Conservation (phyloP, 2,113 vertebrate species). For the Pterophyllum scalare region DNA sequence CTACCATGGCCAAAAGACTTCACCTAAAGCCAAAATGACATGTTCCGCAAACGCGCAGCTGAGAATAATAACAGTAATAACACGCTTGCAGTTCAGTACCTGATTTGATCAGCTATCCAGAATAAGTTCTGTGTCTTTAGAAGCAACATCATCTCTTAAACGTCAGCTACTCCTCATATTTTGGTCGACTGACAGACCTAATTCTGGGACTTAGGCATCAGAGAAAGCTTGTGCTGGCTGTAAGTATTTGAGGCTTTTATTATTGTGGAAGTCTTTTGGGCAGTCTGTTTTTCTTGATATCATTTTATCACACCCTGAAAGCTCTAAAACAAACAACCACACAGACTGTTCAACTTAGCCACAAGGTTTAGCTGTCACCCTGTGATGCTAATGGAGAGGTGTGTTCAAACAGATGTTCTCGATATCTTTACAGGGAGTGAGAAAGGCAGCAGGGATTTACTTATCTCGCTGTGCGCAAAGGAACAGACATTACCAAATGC, state of each 20-base stretch:
- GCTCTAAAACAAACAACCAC: constrained; percentile 17
- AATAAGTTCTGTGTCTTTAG: constrained; percentile 2
- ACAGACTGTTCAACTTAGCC: constrained; percentile 13
- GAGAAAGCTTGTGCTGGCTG: not conserved
- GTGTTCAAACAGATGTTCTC: constrained; percentile 58
- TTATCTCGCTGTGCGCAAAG: constrained; percentile 16
- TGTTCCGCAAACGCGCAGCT: constrained; percentile 37
- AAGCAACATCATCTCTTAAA: constrained; percentile 34
- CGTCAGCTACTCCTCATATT: not conserved
- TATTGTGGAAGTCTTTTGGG: not conserved
- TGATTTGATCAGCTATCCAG: constrained; percentile 24
- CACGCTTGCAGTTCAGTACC: constrained; percentile 21
- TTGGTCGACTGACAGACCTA: not conserved
- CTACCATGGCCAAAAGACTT: constrained; percentile 17
- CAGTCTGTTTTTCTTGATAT: constrained; percentile 37
- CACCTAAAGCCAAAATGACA: not conserved
- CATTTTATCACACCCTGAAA: constrained; percentile 34
- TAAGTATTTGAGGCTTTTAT: constrained; percentile 16
- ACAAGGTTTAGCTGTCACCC: constrained; percentile 40
- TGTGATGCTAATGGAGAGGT: constrained; percentile 38
- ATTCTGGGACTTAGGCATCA: not conserved
- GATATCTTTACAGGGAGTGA: constrained; percentile 19
- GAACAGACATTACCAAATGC: not conserved
- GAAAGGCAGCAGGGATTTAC: constrained; percentile 1
- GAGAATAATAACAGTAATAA: constrained; percentile 28